Conservation (phyloP, 2,113 vertebrate genomes). For the Pterocles burchelli region DNA sequence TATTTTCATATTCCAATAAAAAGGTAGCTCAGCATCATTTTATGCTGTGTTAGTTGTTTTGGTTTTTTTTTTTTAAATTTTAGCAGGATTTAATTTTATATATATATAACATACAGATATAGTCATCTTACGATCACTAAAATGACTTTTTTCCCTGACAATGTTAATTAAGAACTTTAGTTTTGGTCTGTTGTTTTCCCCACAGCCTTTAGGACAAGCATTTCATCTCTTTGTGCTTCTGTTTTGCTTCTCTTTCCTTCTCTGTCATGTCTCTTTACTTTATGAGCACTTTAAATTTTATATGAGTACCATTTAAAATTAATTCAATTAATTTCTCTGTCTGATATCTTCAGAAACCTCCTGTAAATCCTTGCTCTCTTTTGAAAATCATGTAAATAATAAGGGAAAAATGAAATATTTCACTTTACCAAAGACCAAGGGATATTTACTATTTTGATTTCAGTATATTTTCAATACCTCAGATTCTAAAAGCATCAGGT, state of each 20-base stretch:
- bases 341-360: background rate
- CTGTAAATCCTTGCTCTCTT: background rate
- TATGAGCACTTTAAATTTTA: background rate
- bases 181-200: background rate
- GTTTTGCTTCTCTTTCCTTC: background rate
- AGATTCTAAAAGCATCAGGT: background rate
- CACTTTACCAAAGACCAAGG: background rate
- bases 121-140: background rate
- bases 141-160: background rate
- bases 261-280: background rate
- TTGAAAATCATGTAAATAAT: background rate
- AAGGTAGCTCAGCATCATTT: background rate
- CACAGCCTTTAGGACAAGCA: background rate
- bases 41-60: accelerated
- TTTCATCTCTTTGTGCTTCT: background rate
- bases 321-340: background rate
- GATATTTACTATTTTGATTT: background rate
- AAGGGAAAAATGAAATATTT: background rate
- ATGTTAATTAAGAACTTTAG: background rate
- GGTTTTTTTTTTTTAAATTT: background rate
- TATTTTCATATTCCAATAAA: background rate
- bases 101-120: background rate
- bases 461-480: background rate
- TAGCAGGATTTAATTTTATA: background rate
- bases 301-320: background rate